These are phyloP conservation scores for Diploptera punctata DNA, from an alignment of 2,888 invertebrate species.

Conservation along the genomic window DNA sequence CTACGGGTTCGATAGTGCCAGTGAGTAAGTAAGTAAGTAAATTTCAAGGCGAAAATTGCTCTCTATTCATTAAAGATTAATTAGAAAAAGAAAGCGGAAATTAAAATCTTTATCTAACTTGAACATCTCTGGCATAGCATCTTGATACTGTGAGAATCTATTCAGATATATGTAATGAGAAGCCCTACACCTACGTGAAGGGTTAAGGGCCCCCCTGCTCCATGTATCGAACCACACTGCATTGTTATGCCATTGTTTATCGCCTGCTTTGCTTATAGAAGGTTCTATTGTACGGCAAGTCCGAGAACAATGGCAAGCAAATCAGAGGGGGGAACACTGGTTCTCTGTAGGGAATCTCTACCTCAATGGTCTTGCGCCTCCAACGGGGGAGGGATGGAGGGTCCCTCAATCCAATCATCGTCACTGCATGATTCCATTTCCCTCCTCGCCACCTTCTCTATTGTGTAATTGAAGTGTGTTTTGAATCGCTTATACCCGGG, in stretches of 20 bases:
- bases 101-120: conserved; percentile 16
- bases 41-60: no score
- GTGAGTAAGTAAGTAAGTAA: no score
- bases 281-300: neutral
- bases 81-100: conserved; percentile 23
- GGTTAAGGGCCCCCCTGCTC: no score
- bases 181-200: neutral
- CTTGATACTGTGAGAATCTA: conserved; percentile 12
- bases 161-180: conserved; percentile 15
- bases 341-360: conserved; percentile 19
- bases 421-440: conserved; percentile 26
- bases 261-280: conserved; percentile 20
- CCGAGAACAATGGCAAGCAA: conserved; percentile 8
- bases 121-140: neutral
- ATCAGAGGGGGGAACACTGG: neutral
- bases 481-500: conserved; percentile 2
- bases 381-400: neutral
- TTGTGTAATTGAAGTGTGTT: neutral
- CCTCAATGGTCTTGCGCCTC: neutral
- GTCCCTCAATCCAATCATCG: conserved; percentile 29
- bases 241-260: conserved; percentile 29
- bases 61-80: conserved; percentile 1
- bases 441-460: conserved; percentile 3
- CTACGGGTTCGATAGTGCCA: no score
- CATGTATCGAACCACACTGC: conserved; percentile 3